Base-by-base conservation (phyloP, 2,888 invertebrate species). In the Phania funesta region DNA sequence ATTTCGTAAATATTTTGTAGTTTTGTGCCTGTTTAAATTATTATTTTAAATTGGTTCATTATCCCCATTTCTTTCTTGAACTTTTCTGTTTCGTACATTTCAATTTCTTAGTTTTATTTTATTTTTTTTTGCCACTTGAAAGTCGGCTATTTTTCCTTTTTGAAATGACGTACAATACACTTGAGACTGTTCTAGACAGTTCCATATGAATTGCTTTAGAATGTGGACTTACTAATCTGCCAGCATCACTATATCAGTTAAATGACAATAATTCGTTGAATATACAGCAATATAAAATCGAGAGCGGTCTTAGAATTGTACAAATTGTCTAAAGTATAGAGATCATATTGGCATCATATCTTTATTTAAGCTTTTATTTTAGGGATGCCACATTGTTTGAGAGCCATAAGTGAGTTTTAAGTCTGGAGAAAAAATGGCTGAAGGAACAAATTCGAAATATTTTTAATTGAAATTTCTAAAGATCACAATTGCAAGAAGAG, bases 41-140 rank as follows among this genome's bases (percentile, higher is more conserved):
- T 78, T 78, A 71, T 71, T 78, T 79, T 74, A 75, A 82, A 82
- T 82, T 82, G 70, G 70, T 75, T 82, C 78, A 78, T 82, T 77
- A 81, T 68, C 73, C 44, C 46, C 68, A 68, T 50, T 50, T 68
- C 44, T 52, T 56, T 62, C 67, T 38, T 38, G 16, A 18, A 62
- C 26, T 73, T 65, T 56, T 52, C n/a, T 26, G 62, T 70, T 58
- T 67, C 35, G n/a, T 52, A 24, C 3, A 46, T 32, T 29, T 24
- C 22, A 41, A 26, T 44, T 32, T 50, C 58, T 58, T 8, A 29
- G 29, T 18, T 44, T 35, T 68, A 50, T 58, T 2, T 29, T 16
- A 35, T 18, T 20, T 22, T 50, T 71, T 60, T 71, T 71, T 60
- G 11, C n/a, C 60, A 62, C 50, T 73, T 73, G 3, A 58, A 38